Conservation (phyloP, 2,797 vertebrate species). For the Acipenser transmontanus region DNA sequence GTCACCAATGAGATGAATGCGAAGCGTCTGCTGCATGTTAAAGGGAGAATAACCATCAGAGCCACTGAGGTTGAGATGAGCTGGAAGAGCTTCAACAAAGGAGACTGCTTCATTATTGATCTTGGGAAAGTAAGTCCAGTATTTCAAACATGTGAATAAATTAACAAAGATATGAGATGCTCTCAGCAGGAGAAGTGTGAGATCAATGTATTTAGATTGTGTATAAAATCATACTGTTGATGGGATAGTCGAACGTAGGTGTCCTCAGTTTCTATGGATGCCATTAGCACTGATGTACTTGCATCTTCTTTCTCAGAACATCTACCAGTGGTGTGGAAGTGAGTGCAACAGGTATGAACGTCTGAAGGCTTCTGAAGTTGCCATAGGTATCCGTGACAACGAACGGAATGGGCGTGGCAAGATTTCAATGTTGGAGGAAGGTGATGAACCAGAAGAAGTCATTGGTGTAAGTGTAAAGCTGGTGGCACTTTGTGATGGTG, state of each 20-base stretch:
- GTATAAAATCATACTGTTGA: too few species aligned
- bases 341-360: constrained; percentile 50
- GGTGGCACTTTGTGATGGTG: too few species aligned
- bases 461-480: constrained; percentile 33
- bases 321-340: constrained; percentile 60
- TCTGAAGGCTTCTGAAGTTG: constrained; percentile 50
- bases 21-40: constrained; percentile 47
- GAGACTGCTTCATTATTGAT: constrained; percentile 64
- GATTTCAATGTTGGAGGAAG: constrained; percentile 44
- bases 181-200: too few species aligned
- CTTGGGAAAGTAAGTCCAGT: constrained; percentile 48
- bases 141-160: too few species aligned
- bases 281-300: neutral
- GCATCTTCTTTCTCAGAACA: constrained; percentile 32
- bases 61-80: constrained; percentile 38
- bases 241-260: too few species aligned
- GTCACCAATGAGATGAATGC: constrained; percentile 29
- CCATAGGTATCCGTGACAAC: constrained; percentile 53
- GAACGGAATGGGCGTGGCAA: constrained; percentile 46
- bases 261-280: too few species aligned
- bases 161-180: too few species aligned
- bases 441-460: constrained; percentile 43
- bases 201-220: too few species aligned
- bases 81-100: constrained; percentile 57
- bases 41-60: constrained; percentile 47